phyloP scores from a whole-genome alignment of 2,797 vertebrate species.

The Odontamblyopus lacepedii region DNA sequence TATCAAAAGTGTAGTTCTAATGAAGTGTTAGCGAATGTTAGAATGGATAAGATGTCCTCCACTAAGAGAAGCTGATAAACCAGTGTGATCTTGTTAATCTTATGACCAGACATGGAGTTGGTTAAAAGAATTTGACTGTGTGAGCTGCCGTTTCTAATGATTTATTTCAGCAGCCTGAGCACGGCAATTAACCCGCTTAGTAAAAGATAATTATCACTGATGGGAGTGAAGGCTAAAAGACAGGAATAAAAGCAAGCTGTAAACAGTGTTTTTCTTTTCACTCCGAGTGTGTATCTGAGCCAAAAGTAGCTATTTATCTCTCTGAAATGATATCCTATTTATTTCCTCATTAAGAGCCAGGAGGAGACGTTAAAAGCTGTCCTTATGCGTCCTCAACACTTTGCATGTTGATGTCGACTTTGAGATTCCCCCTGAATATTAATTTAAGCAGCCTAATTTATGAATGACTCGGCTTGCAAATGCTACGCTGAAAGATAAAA shows the following conservation, averaged over 20 bases:
- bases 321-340: conserved; percentile 35
- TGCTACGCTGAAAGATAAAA: not conserved
- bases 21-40: not conserved
- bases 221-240: conserved; percentile 13
- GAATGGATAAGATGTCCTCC: not conserved
- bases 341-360: conserved; percentile 37
- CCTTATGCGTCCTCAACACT: conserved; percentile 28
- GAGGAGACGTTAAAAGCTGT: conserved; percentile 45
- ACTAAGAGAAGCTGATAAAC: not conserved
- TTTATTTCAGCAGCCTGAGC: conserved; percentile 21
- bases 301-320: conserved; percentile 22
- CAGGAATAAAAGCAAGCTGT: conserved; percentile 21
- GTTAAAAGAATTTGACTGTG: conserved; percentile 3
- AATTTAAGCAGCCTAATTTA: conserved; percentile 25
- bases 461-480: conserved; percentile 32
- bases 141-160: conserved; percentile 11
- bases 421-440: conserved; percentile 30
- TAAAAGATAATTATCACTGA: conserved; percentile 30
- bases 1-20: no score
- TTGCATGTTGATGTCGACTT: conserved; percentile 35
- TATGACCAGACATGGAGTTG: conserved; percentile 1
- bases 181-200: conserved; percentile 22
- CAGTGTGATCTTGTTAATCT: not conserved
- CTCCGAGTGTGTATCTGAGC: conserved; percentile 20
- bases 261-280: conserved; percentile 29